Base-by-base conservation (phyloP, 2,113 vertebrate species). In the Aphelocoma coerulescens region DNA sequence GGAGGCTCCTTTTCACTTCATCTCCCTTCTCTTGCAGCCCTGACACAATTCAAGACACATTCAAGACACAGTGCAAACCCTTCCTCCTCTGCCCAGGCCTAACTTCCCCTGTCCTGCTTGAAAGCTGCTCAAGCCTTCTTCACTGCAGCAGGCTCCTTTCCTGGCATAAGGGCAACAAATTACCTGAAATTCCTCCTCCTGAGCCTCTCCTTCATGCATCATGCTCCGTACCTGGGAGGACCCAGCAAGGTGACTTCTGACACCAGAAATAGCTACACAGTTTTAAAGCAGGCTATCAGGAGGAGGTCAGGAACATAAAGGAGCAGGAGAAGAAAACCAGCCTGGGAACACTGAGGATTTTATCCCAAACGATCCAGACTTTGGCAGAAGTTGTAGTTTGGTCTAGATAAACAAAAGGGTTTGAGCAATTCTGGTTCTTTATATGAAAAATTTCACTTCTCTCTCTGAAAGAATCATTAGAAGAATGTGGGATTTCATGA, bases 401-500 rank as follows among this genome's bases (percentile, higher is more conserved):
- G n/a, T 73, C 49, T 63, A 89, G 66, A 71, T 67, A 91, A 83
- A 79, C 35, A 86, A 82, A 80, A 85, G 15, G 27, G 69, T 82
- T 95, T 76, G 71, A 88, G 69, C 69, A 72, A 26, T 89, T 93
- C 32, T 87, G 46, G 13, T 68, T 93, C 65, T 95, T 92, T 65
- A 81, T 66, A 68, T 71, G 66, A 94, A 83, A 91, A 75, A 90
- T 86, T 95, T 94, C 41, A 83, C 72, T 92, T 84, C 81, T 84
- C 41, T 39, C 74, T 74, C 57, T 43, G 72, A 91, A 88, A 90
- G 76, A 75, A 43, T 35, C 81, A 73, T 85, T 63, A 75, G 63
- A 63, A 88, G 44, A 94, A 81, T 13, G 26, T 61, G 16, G 44
- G 16, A 43, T 80, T 94, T 94, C 86, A 65, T 79, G 80, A 77